Conservation (phyloP, 2,888 invertebrate species). For the Corbicula japonica region DNA sequence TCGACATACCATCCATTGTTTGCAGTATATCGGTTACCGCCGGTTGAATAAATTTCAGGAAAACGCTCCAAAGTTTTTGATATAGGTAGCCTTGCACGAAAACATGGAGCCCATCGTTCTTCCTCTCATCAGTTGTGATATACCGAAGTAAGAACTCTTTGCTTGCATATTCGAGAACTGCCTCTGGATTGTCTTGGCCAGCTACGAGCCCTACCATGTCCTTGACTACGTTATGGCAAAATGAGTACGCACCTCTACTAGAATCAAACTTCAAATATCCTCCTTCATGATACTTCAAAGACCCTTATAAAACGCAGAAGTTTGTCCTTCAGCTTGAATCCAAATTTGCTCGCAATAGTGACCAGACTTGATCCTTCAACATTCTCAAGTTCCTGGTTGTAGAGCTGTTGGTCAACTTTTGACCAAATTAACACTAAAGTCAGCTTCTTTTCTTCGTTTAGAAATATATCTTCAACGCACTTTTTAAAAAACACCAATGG, state of each 20-base stretch:
- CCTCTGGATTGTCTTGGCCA: slow-evolving; percentile 15
- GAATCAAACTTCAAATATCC: slow-evolving; percentile 25
- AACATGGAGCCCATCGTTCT: neutral
- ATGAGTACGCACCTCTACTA: slow-evolving; percentile 26
- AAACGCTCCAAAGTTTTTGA: no score
- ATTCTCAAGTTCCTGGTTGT: neutral
- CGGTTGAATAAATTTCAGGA: no score
- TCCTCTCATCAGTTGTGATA: neutral
- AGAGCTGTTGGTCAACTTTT: neutral
- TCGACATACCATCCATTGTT: no score
- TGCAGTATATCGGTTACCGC: no score
- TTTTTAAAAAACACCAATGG: slow-evolving; percentile 44
- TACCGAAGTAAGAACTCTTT: slow-evolving; percentile 19
- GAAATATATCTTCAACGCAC: slow-evolving; percentile 35
- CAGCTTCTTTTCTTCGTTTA: slow-evolving; percentile 39
- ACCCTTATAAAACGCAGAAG: slow-evolving; percentile 16
- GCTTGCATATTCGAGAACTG: slow-evolving; percentile 4
- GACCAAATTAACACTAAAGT: slow-evolving; percentile 45
- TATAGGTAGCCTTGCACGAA: neutral
- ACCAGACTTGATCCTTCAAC: slow-evolving; percentile 3
- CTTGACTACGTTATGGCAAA: slow-evolving; percentile 37
- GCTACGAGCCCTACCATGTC: slow-evolving; percentile 37
- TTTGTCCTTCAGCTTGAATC: slow-evolving; percentile 23
- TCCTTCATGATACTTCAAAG: slow-evolving; percentile 29
- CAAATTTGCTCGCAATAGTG: slow-evolving; percentile 15